Evolutionary conservation across 1,140 invertebrate genomes (phyloP).

Genomic region (Sycobia sp.): DNA sequence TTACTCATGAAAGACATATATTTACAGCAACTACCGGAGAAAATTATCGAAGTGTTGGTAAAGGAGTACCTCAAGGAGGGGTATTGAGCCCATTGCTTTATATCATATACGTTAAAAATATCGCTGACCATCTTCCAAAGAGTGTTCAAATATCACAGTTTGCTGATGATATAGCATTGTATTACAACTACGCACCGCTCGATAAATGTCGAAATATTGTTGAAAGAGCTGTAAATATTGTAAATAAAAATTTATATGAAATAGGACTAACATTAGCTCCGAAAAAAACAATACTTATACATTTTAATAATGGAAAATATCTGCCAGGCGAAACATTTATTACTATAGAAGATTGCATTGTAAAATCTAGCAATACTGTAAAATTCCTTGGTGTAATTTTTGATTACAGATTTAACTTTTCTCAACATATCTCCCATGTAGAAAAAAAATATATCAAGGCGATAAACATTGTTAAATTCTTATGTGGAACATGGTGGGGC

Average conservation of each 20-base stretch:
- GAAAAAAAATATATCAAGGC: conserved; percentile 1
- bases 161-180: conserved; percentile 22
- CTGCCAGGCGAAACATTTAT: not conserved
- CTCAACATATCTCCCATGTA: conserved; percentile 18
- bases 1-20: not conserved
- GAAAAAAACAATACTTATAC: not conserved
- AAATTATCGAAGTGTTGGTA: no score
- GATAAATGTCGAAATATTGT: not conserved
- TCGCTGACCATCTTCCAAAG: not conserved
- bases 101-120: conserved; percentile 1
- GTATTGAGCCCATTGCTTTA: conserved; percentile 9
- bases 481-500: conserved; percentile 15
- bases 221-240: not conserved
- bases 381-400: conserved; percentile 31
- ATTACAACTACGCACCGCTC: not conserved
- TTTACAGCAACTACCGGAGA: no score
- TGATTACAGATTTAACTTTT: conserved; percentile 32
- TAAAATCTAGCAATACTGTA: conserved; percentile 18
- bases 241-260: not conserved
- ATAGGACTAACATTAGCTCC: not conserved
- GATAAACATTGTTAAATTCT: conserved; percentile 14
- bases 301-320: not conserved
- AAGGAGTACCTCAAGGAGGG: no score
- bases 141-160: conserved; percentile 1
- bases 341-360: not conserved